Evolutionary conservation across 2,113 vertebrate genomes (phyloP), one percentile per base, ranked within the genome.

Genomic region (Urocitellus parryii): DNA sequence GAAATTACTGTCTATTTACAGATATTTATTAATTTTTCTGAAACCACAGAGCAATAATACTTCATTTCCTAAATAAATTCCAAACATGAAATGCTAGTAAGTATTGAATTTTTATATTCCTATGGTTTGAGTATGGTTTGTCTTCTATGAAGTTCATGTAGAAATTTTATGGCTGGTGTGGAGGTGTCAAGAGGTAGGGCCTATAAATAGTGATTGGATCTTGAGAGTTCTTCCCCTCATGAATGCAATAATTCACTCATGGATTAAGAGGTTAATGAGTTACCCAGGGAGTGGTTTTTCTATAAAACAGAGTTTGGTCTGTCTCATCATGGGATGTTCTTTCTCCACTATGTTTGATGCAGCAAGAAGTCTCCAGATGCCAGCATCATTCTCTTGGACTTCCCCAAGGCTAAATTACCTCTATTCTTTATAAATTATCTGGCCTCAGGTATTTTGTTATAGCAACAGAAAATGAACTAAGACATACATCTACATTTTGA

Each of bases 11-110:
- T 91, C 95, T 92, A 94, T 97, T 96, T 94, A 95, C 90, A 97
- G 42, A 86, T 84, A 95, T 88, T 94, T 97, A 97, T 97, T 97
- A 96, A 96, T 96, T 97, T 95, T 94, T 92, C 76, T 97, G 74
- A 81, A 96, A 93, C 76, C 74, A 93, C 78, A 92, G 37, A 88
- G 61, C 20, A 85, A 94, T 80, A 85, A 94, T 80, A 61, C 25
- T 87, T 91, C 27, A 81, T 96, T 97, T 96, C 48, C 93, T 91
- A 98, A 97, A 95, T 93, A 90, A 93, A 93, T 89, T 74, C 39
- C 67, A 70, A 87, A 79, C 72, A 93, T 79, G 56, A 90, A 96
- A 93, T 89, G 39, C 42, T 76, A 93, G 74, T 90, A 53, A 86
- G 61, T 88, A 79, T 91, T 94, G 51, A 87, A 78, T 92, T 29